These are phyloP conservation scores for Myotis davidii DNA, from an alignment of 2,113 vertebrate genomes.

Conservation along the genomic window DNA sequence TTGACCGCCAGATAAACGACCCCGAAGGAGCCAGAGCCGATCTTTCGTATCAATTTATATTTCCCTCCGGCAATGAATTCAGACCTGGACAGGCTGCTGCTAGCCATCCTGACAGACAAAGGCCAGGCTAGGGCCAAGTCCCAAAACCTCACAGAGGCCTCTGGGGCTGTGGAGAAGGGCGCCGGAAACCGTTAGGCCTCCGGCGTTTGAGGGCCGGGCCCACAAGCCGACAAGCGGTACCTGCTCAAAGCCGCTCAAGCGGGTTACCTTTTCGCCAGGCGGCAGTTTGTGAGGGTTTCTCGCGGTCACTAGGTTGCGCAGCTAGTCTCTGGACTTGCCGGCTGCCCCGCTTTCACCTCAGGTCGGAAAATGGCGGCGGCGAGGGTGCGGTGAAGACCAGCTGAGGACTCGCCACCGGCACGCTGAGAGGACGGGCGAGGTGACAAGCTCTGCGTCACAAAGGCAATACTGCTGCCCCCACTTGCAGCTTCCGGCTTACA, in stretches of 20 bases:
- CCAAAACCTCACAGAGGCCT: conserved; percentile 66
- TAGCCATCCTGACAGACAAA: conserved; percentile 90
- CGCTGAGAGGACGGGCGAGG: too few relatives aligned
- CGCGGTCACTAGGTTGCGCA: neutral
- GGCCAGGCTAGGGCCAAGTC: conserved; percentile 72
- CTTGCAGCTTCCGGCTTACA: too few relatives aligned
- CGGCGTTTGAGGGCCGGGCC: conserved; percentile 64
- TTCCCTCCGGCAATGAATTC: conserved; percentile 99
- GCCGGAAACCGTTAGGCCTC: neutral
- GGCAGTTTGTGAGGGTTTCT: neutral
- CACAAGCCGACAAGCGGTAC: conserved; percentile 74
- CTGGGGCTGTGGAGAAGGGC: neutral
- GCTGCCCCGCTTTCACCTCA: conserved; percentile 61
- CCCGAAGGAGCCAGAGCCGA: conserved; percentile 98
- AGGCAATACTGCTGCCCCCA: rapidly evolving
- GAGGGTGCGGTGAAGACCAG: too few relatives aligned
- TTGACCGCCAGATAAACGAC: conserved; percentile 99
- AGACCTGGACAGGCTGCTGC: conserved; percentile 97
- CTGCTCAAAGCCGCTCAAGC: conserved; percentile 5
- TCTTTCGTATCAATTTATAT: conserved; percentile 98
- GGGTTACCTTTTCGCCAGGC: neutral
- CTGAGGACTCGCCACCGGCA: too few relatives aligned
- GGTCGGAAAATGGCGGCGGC: neutral
- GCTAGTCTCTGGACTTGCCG: neutral
- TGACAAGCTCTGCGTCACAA: too few relatives aligned